phyloP scores from a whole-genome alignment of 1,140 invertebrate species.

The Trichogramma pretiosum region DNA sequence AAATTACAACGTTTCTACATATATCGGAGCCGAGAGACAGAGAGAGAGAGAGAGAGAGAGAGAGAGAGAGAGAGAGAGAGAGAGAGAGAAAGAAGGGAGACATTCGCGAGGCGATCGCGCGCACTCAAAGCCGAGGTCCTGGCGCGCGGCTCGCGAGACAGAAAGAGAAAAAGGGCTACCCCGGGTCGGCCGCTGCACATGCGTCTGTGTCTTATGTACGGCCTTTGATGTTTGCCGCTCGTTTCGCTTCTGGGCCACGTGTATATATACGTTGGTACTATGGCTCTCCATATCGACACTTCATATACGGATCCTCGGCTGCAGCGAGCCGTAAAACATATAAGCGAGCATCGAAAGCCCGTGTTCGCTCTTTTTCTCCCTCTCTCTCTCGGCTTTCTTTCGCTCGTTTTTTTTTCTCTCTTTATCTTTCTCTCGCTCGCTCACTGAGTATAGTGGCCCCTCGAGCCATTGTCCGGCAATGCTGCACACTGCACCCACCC shows the following conservation, averaged over 20 bases:
- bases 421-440: no score
- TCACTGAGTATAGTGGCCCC: conserved; percentile 17
- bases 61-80: conserved; percentile 12
- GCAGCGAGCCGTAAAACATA: conserved; percentile 46
- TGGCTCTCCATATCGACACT: conserved; percentile 47
- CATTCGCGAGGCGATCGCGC: no score
- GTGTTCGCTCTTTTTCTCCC: conserved; percentile 19
- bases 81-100: no score
- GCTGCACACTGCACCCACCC: conserved; percentile 25
- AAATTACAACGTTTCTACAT: no score
- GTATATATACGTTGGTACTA: no score
- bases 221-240: conserved; percentile 46
- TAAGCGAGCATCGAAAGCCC: no score
- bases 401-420: no score
- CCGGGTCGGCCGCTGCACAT: conserved; percentile 35
- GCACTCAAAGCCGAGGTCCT: no score
- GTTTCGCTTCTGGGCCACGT: conserved; percentile 46
- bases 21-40: no score
- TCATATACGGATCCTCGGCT: conserved; percentile 46
- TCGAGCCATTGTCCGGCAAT: conserved; percentile 27
- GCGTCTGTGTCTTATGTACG: conserved; percentile 32
- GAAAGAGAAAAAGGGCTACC: conserved; percentile 18
- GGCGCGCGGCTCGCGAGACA: not conserved
- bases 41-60: no score
- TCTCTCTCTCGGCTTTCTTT: not conserved